These are phyloP conservation scores for Eilema caniola DNA, from an alignment of 2,888 invertebrate genomes.

Conservation along the genomic window DNA sequence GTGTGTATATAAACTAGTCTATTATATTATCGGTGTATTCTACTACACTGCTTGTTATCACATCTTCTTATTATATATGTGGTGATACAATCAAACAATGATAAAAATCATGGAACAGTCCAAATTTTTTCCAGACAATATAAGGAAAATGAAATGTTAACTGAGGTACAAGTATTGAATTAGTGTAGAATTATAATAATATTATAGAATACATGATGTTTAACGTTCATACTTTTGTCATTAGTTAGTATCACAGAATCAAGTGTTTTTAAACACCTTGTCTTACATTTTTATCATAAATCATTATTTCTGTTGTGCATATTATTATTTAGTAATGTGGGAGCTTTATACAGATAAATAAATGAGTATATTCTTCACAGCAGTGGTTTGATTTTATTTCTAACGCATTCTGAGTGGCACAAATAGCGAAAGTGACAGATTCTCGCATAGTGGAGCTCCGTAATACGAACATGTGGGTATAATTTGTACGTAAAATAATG, in stretches of 20 bases:
- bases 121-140: slow-evolving; percentile 67
- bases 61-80: slow-evolving; percentile 43
- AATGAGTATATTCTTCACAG: slow-evolving; percentile 81
- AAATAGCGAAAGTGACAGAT: slow-evolving; percentile 38
- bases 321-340: slow-evolving; percentile 68
- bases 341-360: slow-evolving; percentile 77
- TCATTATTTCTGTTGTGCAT: slow-evolving; percentile 64
- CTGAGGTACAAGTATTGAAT: slow-evolving; percentile 72
- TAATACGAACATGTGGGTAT: slow-evolving; percentile 50
- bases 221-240: slow-evolving; percentile 55
- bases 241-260: slow-evolving; percentile 48
- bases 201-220: slow-evolving; percentile 59
- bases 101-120: slow-evolving; percentile 57
- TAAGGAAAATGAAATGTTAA: slow-evolving; percentile 63
- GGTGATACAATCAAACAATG: slow-evolving; percentile 61
- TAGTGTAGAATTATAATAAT: slow-evolving; percentile 58
- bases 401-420: slow-evolving; percentile 52
- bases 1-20: slow-evolving; percentile 66
- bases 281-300: slow-evolving; percentile 49
- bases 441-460: slow-evolving; percentile 38
- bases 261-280: slow-evolving; percentile 45
- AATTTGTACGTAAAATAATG: slow-evolving; percentile 34
- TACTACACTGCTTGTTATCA: slow-evolving; percentile 59
- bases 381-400: slow-evolving; percentile 82
- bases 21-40: slow-evolving; percentile 56